Evolutionary conservation across 2,797 vertebrate species (phyloP), one percentile per base, ranked within the genome.

Genomic region (Lepilemur septentrionalis): DNA sequence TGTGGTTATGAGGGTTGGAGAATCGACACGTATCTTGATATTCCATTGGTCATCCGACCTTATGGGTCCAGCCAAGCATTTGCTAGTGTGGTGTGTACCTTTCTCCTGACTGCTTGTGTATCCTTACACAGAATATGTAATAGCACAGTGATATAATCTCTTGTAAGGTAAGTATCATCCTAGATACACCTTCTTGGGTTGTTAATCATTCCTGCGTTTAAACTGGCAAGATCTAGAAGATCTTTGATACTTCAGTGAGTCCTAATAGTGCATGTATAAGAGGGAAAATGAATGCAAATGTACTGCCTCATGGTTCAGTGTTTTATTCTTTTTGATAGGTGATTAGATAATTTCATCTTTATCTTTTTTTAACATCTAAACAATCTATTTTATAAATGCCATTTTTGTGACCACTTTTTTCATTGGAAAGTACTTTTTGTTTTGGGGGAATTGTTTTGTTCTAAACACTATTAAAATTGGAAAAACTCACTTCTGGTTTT

Each of bases 1-100:
- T 99, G 99, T 96, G 99, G 99, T 97, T 99, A 99, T 65, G 99
- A 99, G 98, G 99, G 99, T 98, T 99, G 99, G 99, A 99, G 99
- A 98, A 99, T 99, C 52, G 99, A 99, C 98, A 99, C 99, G 0
- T 99, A 99, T 97, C 98, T 99, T 98, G 99, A 99, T 98, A 99
- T 99, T 98, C 99, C 99, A 41, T 98, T 99, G 97, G 99, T 99
- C 97, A 99, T 99, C 99, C 99, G 99, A 97, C 99, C 99, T n/a
- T 99, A 99, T 6, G 99, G 99, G 95, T 99, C 99, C 98, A 99
- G 98, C 98, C 99, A 99, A 98, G 99, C 99, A 10, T 99, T 99
- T 97, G 99, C 99, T 98, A 99, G 99, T 97, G 99, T 99, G 99
- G 99, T 99, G 98, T 92, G 99, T 99, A 98, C 98, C 98, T 97